A percentile compares a stretch with the other conserved stretches of the same genome.
These are phyloP conservation scores for Chouioia cunea DNA, from an alignment of 2,888 invertebrate species.

Conservation along the genomic window DNA sequence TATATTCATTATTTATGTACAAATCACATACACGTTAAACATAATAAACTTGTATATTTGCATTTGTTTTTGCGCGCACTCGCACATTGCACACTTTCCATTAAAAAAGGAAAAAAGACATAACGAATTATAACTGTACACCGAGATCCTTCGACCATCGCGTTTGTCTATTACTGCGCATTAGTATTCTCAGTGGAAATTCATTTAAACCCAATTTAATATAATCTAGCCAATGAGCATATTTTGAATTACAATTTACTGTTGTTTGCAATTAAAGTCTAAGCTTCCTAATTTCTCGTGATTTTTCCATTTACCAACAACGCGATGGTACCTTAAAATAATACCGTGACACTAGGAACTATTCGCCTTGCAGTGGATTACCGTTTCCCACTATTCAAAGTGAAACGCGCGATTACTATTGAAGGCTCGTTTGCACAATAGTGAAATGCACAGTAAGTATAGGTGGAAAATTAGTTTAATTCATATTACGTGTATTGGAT, in stretches of 20 bases:
- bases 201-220: neutral
- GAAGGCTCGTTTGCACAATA: no score
- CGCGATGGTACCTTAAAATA: conserved; percentile 65
- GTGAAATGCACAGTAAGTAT: no score
- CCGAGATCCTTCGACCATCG: conserved; percentile 64
- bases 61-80: conserved; percentile 44
- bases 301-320: conserved; percentile 42
- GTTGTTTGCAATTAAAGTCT: neutral
- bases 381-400: conserved; percentile 28
- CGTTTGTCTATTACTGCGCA: conserved; percentile 48
- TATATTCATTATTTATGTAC: conserved; percentile 50
- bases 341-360: conserved; percentile 67
- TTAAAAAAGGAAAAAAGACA: conserved; percentile 52
- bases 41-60: conserved; percentile 40
- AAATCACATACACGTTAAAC: conserved; percentile 48
- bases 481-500: no score
- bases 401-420: conserved; percentile 2
- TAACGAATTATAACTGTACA: conserved; percentile 61
- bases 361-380: conserved; percentile 57
- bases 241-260: neutral
- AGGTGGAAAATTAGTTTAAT: no score
- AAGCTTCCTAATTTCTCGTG: no score
- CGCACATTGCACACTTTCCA: conserved; percentile 47
- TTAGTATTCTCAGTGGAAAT: conserved; percentile 9
- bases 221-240: no score